Evolutionary conservation across 2,113 vertebrate species (phyloP), one percentile per base, ranked within the genome.

Genomic region (Xenopus tropicalis): DNA sequence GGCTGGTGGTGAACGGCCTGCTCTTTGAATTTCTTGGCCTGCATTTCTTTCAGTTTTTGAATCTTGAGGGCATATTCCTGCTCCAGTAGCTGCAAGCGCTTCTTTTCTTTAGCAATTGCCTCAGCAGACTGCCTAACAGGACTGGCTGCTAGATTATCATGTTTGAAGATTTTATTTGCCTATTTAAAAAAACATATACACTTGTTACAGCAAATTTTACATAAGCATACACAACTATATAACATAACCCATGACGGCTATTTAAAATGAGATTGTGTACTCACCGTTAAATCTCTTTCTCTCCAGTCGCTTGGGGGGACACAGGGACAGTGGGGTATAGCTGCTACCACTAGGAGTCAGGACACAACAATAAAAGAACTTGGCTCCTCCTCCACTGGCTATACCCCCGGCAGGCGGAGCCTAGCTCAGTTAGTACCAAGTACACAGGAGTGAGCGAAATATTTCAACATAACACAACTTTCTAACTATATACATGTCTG

Each of bases 61-160:
- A 99, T 98, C 87, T 98, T 98, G 1, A 96, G 82, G n/a, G 97
- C 97, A 81, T 99, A 99, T 74, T 98, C 96, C 0, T 94, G 92
- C 79, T 99, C 94, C 4, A 99, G 87, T 78, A 95, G 94, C 85
- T 99, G 97, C 71, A 99, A 87, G 0, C 93, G 86, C 81, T 92
- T 91, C 84, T 98, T 98, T 88, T 93, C 92, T 69, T 94, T 91
- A 22, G 93, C 94, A 46, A 97, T 98, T 62, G 96, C 85, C 80
- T 98, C 94, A 1, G 93, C 91, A 62, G 94, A 95, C 86, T 95
- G 94, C 12, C 88, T 92, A 83, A 92, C 93, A 0, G 94, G 91
- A 75, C 86, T 89, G 69, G 83, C 86, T n/a, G 85, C 77, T 24
- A 86, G 83, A 1, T 86, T 83, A 8, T 93, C 95, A 73, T 92